Percentiles rank a stretch among this genome's conserved stretches.
phyloP scores from a whole-genome alignment of 2,888 invertebrate genomes.

The Prenolepis imparis region DNA sequence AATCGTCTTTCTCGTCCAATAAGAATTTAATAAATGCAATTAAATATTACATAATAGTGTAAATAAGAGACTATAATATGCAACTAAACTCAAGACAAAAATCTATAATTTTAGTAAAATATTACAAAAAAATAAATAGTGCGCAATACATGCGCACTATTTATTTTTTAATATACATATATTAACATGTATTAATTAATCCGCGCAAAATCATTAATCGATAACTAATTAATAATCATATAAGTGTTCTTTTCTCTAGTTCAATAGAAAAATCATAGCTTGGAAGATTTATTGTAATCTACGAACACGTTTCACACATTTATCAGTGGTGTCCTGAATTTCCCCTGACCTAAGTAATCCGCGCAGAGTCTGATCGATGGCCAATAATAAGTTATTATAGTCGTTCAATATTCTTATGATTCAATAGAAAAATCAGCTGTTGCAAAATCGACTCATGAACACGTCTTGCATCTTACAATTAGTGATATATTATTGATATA shows the following conservation, averaged over 20 bases:
- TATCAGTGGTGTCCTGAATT: too few relatives aligned
- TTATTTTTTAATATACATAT: neutral
- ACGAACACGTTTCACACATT: too few relatives aligned
- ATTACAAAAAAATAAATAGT: neutral
- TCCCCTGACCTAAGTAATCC: too few relatives aligned
- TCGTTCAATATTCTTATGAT: too few relatives aligned
- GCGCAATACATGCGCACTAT: neutral
- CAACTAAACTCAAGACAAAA: neutral
- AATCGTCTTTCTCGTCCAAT: neutral
- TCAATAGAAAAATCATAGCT: neutral
- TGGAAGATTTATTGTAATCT: too few relatives aligned
- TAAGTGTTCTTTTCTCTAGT: neutral
- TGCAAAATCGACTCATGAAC: neutral
- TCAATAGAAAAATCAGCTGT: neutral
- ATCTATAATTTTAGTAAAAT: neutral
- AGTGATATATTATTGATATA: neutral
- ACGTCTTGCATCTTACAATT: neutral
- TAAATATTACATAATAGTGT: neutral
- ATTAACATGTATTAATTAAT: neutral
- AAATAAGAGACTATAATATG: neutral
- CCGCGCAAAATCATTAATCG: neutral
- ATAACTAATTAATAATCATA: neutral
- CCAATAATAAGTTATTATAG: too few relatives aligned
- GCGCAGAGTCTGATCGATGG: too few relatives aligned
- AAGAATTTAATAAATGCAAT: slow-evolving; percentile 10